Conservation (phyloP, 2,113 vertebrate species). For the Bettongia penicillata region DNA sequence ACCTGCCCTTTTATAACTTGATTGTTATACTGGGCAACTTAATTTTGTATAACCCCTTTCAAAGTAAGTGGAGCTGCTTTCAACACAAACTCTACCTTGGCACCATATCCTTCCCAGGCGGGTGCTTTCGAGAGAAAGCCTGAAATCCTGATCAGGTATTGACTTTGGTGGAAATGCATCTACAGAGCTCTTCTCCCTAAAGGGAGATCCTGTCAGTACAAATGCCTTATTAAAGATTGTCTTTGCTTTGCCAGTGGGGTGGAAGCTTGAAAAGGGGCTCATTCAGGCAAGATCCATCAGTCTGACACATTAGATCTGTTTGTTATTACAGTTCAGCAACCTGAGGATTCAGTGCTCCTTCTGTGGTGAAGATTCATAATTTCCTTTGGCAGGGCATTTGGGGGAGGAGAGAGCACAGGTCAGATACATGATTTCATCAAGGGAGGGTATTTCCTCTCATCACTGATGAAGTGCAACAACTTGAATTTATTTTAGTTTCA, state of each 20-base stretch:
- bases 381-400: neutral
- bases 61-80: constrained; percentile 63
- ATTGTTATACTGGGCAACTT: constrained; percentile 63
- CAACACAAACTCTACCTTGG: constrained; percentile 61
- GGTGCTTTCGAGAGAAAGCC: constrained; percentile 59
- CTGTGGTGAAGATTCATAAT: neutral
- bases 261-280: neutral
- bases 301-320: neutral
- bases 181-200: neutral
- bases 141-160: constrained; percentile 64
- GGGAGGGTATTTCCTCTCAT: neutral
- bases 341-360: neutral
- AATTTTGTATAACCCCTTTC: constrained; percentile 72
- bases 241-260: neutral
- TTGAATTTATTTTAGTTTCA: neutral
- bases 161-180: constrained; percentile 36
- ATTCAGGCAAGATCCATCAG: neutral
- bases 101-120: neutral
- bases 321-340: neutral
- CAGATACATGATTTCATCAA: neutral
- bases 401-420: neutral
- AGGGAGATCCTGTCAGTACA: constrained; percentile 49
- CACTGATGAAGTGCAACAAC: neutral
- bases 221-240: constrained; percentile 9
- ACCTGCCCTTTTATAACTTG: constrained; percentile 68